Conservation (phyloP, 2,113 vertebrate genomes). For the Gopherus flavomarginatus region DNA sequence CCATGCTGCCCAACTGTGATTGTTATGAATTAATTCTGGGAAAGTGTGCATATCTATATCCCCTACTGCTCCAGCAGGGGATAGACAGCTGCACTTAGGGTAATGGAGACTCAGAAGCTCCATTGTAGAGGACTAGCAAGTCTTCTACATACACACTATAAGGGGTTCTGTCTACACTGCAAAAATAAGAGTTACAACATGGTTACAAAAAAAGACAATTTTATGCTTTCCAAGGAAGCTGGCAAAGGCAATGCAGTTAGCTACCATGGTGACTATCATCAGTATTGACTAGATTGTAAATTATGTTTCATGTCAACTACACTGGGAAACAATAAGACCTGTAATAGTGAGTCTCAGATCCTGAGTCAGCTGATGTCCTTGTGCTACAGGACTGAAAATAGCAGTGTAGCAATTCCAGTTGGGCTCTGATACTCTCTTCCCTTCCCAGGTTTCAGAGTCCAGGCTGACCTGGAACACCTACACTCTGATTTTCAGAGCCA, state of each 20-base stretch:
- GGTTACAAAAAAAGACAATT: background rate
- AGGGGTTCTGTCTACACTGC: background rate
- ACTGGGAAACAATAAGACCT: background rate
- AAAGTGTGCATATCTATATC: background rate
- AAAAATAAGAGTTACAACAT: background rate
- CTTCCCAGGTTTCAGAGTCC: background rate
- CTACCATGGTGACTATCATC: background rate
- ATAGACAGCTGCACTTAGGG: accelerated
- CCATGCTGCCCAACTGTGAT: background rate
- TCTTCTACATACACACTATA: background rate
- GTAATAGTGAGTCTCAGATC: background rate
- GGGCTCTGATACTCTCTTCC: background rate
- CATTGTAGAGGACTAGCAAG: background rate
- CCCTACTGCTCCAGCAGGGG: background rate
- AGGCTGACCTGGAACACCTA: background rate
- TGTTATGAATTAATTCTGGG: background rate
- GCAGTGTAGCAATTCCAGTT: background rate
- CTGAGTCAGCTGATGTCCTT: background rate
- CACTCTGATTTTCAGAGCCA: no score
- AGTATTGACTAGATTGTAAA: background rate
- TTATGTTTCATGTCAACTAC: background rate
- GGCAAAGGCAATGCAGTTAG: background rate
- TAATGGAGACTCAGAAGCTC: accelerated
- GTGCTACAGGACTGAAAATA: background rate
- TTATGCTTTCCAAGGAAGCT: background rate